phyloP scores from a whole-genome alignment of 2,888 invertebrate species.

The Tipula lateralis region DNA sequence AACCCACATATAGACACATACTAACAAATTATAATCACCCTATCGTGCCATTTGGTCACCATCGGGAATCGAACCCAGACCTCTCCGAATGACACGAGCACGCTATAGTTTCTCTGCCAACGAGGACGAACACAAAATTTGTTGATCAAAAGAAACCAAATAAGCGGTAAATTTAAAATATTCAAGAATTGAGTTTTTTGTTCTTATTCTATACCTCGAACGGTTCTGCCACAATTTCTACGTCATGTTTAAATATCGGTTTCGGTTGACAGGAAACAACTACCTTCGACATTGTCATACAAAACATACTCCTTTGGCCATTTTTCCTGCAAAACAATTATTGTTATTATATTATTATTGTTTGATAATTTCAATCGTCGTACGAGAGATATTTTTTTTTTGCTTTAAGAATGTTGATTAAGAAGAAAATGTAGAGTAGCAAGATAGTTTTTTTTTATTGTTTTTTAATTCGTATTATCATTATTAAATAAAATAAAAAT shows the following conservation, averaged over 20 bases:
- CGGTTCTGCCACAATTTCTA: not conserved
- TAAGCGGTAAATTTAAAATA: no score
- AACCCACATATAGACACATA: no score
- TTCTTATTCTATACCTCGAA: no score
- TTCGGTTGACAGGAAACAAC: conserved; percentile 1
- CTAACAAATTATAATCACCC: no score
- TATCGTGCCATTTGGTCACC: no score
- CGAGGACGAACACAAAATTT: no score
- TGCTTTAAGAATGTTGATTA: not conserved
- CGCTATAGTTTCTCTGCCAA: no score
- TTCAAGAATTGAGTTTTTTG: no score
- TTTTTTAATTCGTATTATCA: conserved; percentile 24
- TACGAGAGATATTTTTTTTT: not conserved
- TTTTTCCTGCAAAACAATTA: not conserved
- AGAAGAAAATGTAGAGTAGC: conserved; percentile 24
- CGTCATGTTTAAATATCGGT: not conserved
- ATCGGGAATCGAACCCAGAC: no score
- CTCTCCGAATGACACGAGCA: no score
- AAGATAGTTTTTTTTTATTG: conserved; percentile 19
- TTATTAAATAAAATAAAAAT: conserved; percentile 2
- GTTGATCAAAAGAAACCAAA: no score
- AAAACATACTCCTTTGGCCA: not conserved
- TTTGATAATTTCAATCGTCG: conserved; percentile 1
- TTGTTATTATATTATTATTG: conserved; percentile 2
- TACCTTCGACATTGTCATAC: not conserved